phyloP scores from a whole-genome alignment of 2,113 vertebrate species.

The Phoenicopterus ruber region DNA sequence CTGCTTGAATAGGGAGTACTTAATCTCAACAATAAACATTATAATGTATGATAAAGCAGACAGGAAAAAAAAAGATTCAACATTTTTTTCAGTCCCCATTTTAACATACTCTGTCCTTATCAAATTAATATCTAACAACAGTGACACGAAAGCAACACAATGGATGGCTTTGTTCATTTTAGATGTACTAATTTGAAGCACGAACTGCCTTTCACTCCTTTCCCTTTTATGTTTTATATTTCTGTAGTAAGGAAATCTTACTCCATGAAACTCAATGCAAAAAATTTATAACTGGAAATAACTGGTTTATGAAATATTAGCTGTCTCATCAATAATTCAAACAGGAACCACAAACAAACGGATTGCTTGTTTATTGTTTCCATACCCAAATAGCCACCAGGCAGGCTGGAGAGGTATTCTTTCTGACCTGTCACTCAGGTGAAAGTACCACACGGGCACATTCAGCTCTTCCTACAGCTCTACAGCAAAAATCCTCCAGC shows the following conservation, averaged over 20 bases:
- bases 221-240: not conserved
- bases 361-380: not conserved
- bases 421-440: not conserved
- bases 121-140: slow-evolving; percentile 60
- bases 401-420: not conserved
- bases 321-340: not conserved
- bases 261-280: not conserved
- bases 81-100: not conserved
- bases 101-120: slow-evolving; percentile 44
- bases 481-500: not conserved
- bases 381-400: not conserved
- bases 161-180: slow-evolving; percentile 39
- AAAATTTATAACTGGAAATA: not conserved
- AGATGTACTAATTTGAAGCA: slow-evolving; percentile 17
- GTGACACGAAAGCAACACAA: slow-evolving; percentile 26
- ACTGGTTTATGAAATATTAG: not conserved
- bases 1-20: slow-evolving; percentile 55
- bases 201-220: not conserved
- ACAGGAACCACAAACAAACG: not conserved
- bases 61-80: not conserved
- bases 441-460: not conserved
- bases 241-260: not conserved
- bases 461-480: not conserved
- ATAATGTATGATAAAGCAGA: slow-evolving; percentile 47
- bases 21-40: slow-evolving; percentile 66